Percentiles rank a stretch among this genome's conserved stretches.
These are phyloP conservation scores for Notospermus geniculatus DNA, from an alignment of 1,140 invertebrate genomes.

Conservation along the genomic window DNA sequence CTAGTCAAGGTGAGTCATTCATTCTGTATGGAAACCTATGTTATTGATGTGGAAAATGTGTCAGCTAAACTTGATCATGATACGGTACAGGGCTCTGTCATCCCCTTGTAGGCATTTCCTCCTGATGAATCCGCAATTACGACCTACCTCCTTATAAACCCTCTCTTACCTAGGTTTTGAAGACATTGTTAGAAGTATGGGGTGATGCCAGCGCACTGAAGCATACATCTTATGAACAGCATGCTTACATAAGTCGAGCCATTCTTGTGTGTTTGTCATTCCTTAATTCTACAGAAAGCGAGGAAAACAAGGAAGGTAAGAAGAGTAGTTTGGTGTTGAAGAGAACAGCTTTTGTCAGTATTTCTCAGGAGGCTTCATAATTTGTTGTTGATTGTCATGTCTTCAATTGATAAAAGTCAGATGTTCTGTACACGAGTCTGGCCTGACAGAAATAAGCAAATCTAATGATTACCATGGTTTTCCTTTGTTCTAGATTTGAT, in stretches of 20 bases:
- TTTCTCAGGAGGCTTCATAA: neutral
- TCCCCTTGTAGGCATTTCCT: too few species aligned
- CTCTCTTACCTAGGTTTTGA: conserved; percentile 29
- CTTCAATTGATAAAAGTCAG: too few species aligned
- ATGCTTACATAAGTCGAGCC: conserved; percentile 73
- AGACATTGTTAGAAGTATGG: conserved; percentile 63
- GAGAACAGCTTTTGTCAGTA: neutral
- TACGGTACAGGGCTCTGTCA: too few species aligned
- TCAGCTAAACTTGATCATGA: too few species aligned
- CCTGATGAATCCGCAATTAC: neutral
- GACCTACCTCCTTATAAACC: neutral
- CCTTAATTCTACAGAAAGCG: conserved; percentile 54
- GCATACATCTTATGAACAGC: conserved; percentile 71
- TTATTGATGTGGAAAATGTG: too few species aligned
- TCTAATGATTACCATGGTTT: too few species aligned
- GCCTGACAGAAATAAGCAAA: too few species aligned
- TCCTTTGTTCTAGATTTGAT: conserved; percentile 56
- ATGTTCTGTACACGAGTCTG: too few species aligned
- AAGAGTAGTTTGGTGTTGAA: too few species aligned
- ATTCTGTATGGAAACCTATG: too few species aligned
- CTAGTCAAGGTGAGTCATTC: conserved; percentile 35
- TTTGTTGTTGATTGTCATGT: conserved; percentile 6
- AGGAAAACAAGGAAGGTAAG: conserved; percentile 46
- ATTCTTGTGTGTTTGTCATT: conserved; percentile 66
- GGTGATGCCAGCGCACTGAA: conserved; percentile 68